Evolutionary conservation across 2,113 vertebrate genomes (phyloP), one percentile per base, ranked within the genome.

Genomic region (Cryptoleucopteryx plumbea): DNA sequence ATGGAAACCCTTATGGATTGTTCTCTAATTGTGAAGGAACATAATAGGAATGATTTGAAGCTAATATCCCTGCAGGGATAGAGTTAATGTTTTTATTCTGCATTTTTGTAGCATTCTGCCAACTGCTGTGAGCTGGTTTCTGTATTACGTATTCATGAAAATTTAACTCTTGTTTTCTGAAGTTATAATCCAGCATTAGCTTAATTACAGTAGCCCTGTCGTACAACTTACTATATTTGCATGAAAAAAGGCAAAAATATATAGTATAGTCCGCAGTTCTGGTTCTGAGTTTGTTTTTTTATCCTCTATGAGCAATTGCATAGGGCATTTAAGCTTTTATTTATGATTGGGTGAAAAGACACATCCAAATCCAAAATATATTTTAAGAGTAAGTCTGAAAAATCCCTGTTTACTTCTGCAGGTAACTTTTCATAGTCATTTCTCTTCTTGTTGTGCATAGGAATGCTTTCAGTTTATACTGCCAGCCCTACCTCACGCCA

Each of bases 381-480:
- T 47, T 82, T 43, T 40, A 82, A 68, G 47, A 82, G 13, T 58
- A 38, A 58, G 90, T 79, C 63, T 86, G 75, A 48, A 90, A 66
- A 86, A 65, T 34, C 42, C 20, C 3, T 53, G 3, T 80, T 88
- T 71, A 55, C 26, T 26, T 66, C 52, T 95, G 36, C 79, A 66
- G 94, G 80, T 93, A 79, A 40, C 48, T 96, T 82, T 95, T 97
- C 70, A 96, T 52, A 56, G 62, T 87, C 34, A 59, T 96, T 97
- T 98, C 91, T 96, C 71, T 94, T 97, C 68, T 96, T 40, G 2
- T 93, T 97, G 50, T 75, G 91, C 82, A 20, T 96, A 99, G 99
- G 99, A 99, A 99, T 99, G 99, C 97, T 99, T 99, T 98, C 99
- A 99, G 98, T 99, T 99, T 98, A 99, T 99, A 98, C 98, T 99